A percentile compares a stretch with the other conserved stretches of the same genome.
Evolutionary conservation across 2,888 invertebrate species (phyloP).

Genomic region (Protodeltote pygarga): DNA sequence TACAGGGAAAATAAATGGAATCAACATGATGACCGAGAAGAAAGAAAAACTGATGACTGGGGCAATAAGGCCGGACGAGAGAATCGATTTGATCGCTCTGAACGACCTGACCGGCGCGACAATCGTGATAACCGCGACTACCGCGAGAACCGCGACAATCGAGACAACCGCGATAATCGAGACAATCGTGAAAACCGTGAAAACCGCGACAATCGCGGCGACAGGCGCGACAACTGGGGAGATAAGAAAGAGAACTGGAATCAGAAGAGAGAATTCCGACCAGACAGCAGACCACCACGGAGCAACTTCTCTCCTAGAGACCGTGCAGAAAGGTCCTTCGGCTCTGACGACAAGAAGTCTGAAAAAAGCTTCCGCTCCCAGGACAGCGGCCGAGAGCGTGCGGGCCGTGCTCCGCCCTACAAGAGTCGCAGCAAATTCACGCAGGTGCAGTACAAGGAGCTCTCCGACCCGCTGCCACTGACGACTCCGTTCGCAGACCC

Average conservation of each 20-base stretch:
- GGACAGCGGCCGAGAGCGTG: conserved; percentile 57
- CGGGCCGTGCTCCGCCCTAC: conserved; percentile 66
- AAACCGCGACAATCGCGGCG: conserved; percentile 41
- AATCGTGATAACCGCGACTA: conserved; percentile 33
- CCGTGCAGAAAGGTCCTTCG: conserved; percentile 69
- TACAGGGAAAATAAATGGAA: conserved; percentile 56
- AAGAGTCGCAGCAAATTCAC: conserved; percentile 70
- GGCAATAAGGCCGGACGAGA: conserved; percentile 53
- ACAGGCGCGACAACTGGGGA: conserved; percentile 55
- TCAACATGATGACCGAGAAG: conserved; percentile 64
- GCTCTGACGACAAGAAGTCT: conserved; percentile 66
- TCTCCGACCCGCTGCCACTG: conserved; percentile 78
- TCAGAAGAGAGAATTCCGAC: conserved; percentile 46
- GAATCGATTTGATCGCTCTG: conserved; percentile 33
- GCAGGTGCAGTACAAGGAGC: conserved; percentile 70
- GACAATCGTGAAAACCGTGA: conserved; percentile 41
- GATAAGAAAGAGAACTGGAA: conserved; percentile 58
- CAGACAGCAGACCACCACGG: conserved; percentile 60
- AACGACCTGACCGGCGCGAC: conserved; percentile 40
- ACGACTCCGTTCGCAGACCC: conserved; percentile 81
- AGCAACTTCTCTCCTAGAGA: conserved; percentile 76
- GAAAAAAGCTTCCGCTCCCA: conserved; percentile 69
- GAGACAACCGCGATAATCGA: conserved; percentile 49
- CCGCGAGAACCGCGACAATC: conserved; percentile 47
- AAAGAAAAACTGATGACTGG: conserved; percentile 62